phyloP scores from a whole-genome alignment of 1,140 invertebrate genomes.

The Tribolium madens region DNA sequence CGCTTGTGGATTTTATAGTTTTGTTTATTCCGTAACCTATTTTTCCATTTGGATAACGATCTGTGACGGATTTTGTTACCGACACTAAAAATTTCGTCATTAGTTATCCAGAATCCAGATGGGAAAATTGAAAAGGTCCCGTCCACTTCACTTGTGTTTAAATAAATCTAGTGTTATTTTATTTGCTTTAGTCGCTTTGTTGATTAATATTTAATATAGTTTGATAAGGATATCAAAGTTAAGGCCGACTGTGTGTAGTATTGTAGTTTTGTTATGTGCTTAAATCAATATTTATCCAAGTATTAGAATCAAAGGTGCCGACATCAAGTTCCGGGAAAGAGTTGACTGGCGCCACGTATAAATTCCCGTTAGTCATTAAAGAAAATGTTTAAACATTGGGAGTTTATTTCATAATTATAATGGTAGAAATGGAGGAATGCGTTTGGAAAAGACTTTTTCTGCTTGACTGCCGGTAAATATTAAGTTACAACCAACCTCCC shows the following conservation, averaged over 20 bases:
- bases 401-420: constrained; percentile 22
- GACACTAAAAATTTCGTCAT: constrained; percentile 25
- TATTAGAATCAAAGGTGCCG: constrained; percentile 41
- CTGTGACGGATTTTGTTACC: constrained; percentile 35
- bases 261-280: constrained; percentile 39
- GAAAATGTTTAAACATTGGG: constrained; percentile 17
- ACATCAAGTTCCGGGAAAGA: constrained; percentile 42
- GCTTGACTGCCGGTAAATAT: constrained; percentile 20
- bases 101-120: constrained; percentile 23
- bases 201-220: constrained; percentile 40
- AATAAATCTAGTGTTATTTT: constrained; percentile 42
- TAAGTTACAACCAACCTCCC: constrained; percentile 33
- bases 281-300: constrained; percentile 44
- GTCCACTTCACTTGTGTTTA: neutral
- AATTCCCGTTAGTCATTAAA: constrained; percentile 43
- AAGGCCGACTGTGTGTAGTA: constrained; percentile 16
- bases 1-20: constrained; percentile 43
- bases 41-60: constrained; percentile 45
- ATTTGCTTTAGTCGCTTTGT: constrained; percentile 38
- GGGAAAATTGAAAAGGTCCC: neutral
- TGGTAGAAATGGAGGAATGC: constrained; percentile 2
- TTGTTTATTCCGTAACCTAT: constrained; percentile 46
- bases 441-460: constrained; percentile 13
- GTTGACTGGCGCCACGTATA: constrained; percentile 39
- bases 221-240: constrained; percentile 40